phyloP scores from a whole-genome alignment of 2,888 invertebrate species.

The Melinaea marsaeus region DNA sequence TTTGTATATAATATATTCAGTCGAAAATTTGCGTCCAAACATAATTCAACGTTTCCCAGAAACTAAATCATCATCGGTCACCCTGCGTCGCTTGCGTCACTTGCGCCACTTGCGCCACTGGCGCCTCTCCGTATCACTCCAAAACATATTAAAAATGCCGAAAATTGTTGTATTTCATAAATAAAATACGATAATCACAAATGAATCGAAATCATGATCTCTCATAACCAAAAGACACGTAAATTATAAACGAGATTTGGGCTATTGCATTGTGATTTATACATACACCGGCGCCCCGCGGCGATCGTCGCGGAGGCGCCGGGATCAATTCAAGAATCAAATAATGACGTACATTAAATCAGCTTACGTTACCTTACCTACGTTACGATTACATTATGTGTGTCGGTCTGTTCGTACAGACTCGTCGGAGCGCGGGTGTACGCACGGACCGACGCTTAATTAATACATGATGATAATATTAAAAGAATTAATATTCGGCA shows the following conservation, averaged over 20 bases:
- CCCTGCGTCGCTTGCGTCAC: conserved; percentile 46
- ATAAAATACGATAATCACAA: conserved; percentile 44
- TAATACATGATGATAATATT: conserved; percentile 74
- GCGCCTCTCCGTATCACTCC: conserved; percentile 54
- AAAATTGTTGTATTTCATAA: conserved; percentile 69
- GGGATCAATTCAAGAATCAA: conserved; percentile 75
- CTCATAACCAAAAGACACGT: conserved; percentile 53
- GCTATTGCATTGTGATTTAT: conserved; percentile 76
- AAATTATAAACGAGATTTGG: conserved; percentile 69
- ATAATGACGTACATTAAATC: conserved; percentile 76
- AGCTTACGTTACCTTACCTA: conserved; percentile 75
- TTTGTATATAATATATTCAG: conserved; percentile 53
- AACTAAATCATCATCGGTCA: conserved; percentile 62
- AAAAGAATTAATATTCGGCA: conserved; percentile 75
- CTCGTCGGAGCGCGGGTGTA: conserved; percentile 37
- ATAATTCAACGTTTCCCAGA: conserved; percentile 70
- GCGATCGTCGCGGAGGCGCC: conserved; percentile 41
- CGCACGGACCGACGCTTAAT: conserved; percentile 58
- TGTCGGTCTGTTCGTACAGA: conserved; percentile 50
- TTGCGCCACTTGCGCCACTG: too few species aligned
- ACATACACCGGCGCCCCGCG: conserved; percentile 55
- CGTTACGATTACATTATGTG: conserved; percentile 66
- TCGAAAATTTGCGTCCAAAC: conserved; percentile 43
- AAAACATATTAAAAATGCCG: conserved; percentile 59
- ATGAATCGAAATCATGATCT: conserved; percentile 46